These are phyloP conservation scores for Electrophaes corylata DNA, from an alignment of 2,888 invertebrate genomes.

Conservation along the genomic window DNA sequence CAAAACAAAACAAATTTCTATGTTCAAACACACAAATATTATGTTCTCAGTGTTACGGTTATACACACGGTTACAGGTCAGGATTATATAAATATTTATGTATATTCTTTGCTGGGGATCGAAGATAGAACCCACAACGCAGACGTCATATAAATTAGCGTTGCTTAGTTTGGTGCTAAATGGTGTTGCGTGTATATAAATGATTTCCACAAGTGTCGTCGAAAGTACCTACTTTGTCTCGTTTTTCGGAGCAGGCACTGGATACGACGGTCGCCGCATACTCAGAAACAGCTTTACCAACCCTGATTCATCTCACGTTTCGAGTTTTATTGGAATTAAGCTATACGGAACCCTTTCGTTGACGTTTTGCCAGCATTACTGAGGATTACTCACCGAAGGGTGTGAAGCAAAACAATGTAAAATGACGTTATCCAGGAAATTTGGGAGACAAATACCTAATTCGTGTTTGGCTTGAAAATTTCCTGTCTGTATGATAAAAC, in stretches of 20 bases:
- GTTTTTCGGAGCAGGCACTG: not conserved
- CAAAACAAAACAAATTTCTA: too few relatives aligned
- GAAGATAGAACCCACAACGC: too few relatives aligned
- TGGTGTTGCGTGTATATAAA: too few relatives aligned
- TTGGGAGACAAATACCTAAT: slow-evolving; percentile 42
- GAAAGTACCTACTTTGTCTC: not conserved
- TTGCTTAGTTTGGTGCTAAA: too few relatives aligned
- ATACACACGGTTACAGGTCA: too few relatives aligned
- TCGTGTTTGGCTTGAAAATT: slow-evolving; percentile 42
- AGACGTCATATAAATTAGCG: too few relatives aligned
- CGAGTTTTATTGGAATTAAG: slow-evolving; percentile 79
- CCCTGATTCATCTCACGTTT: slow-evolving; percentile 73
- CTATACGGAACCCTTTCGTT: slow-evolving; percentile 73
- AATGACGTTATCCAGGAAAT: slow-evolving; percentile 48
- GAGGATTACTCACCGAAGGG: slow-evolving; percentile 65
- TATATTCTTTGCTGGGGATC: too few relatives aligned
- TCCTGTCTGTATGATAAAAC: slow-evolving; percentile 10
- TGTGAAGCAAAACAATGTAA: slow-evolving; percentile 51
- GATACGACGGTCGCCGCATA: not conserved
- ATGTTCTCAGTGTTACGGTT: too few relatives aligned
- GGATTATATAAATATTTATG: too few relatives aligned
- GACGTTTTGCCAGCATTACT: slow-evolving; percentile 68
- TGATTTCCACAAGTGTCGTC: too few relatives aligned
- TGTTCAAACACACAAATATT: too few relatives aligned
- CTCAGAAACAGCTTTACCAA: slow-evolving; percentile 22